phyloP scores from a whole-genome alignment of 2,113 vertebrate genomes.

The Setophaga coronata region DNA sequence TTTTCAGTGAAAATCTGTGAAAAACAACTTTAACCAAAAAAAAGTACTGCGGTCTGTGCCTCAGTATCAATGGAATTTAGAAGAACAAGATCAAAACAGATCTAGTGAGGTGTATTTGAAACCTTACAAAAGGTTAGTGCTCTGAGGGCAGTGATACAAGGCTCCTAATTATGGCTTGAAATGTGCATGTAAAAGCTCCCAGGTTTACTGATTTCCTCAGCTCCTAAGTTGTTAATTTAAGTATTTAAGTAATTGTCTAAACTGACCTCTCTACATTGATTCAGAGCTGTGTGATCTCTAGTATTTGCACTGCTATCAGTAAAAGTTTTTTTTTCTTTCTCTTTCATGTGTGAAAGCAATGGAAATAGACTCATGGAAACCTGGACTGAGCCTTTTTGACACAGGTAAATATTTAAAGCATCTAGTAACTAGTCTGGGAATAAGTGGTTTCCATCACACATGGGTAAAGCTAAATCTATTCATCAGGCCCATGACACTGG shows the following conservation, averaged over 20 bases:
- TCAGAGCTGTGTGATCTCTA: background rate
- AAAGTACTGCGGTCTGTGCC: background rate
- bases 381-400: slow-evolving; percentile 78
- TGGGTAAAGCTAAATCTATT: background rate
- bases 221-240: background rate
- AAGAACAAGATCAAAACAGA: background rate
- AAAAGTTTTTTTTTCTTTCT: slow-evolving; percentile 14
- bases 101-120: background rate
- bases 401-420: slow-evolving; percentile 76
- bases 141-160: background rate
- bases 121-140: background rate
- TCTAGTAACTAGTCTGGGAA: background rate
- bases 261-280: background rate
- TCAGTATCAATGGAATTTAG: background rate
- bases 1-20: background rate
- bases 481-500: background rate
- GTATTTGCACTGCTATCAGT: background rate
- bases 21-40: background rate
- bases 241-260: background rate
- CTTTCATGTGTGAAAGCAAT: slow-evolving; percentile 77
- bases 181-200: background rate
- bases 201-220: background rate
- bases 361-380: slow-evolving; percentile 79
- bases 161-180: background rate
- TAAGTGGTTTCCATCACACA: background rate